Base-by-base conservation (phyloP, 2,797 vertebrate species). In the Nyctalus aviator region DNA sequence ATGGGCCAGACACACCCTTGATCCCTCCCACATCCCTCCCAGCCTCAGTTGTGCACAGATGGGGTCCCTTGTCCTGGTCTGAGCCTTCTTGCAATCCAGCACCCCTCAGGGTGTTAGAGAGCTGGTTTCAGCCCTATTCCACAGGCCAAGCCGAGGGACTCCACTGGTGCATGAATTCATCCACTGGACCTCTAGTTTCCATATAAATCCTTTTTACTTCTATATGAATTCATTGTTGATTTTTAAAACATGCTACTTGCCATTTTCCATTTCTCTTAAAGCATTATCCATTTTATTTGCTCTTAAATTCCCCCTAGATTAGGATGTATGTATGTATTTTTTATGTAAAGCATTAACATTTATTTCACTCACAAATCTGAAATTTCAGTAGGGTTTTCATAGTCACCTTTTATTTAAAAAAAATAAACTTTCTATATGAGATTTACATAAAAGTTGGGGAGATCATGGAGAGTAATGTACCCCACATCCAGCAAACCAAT, bases 181-280 rank as follows among this genome's bases (percentile, higher is more conserved):
- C 17, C 50, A 53, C 50, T 53, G 50, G 50, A 17, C 50, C 18
- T 53, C 50, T 53, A 53, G 50, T 53, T 81, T 59, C 69, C n/a
- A 55, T 7, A 23, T 83, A 48, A 77, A 68, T 64, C 18, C 3
- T 53, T 72, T 88, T 76, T 64, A 85, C 12, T 2, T 85, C 21
- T 41, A 30, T 37, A 69, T 25, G 83, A 32, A 89, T 66, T 78
- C 50, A 37, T 59, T 77, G 25, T 10, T 84, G 59, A 53, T 27
- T 78, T 48, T 88, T 21, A 50, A 92, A 91, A 92, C 84, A 59
- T 46, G 53, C 0, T 53, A 8, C 46, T 72, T 90, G 78, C 27
- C 41, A 30, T 93, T 32, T 91, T 85, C 55, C 35, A 71, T 86
- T 86, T 90, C 48, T 91, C 66, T 73, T 72, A 68, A 78, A 91